Evolutionary conservation across 2,888 invertebrate species (phyloP), one percentile per base, ranked within the genome.

Genomic region (Colostygia pectinataria): DNA sequence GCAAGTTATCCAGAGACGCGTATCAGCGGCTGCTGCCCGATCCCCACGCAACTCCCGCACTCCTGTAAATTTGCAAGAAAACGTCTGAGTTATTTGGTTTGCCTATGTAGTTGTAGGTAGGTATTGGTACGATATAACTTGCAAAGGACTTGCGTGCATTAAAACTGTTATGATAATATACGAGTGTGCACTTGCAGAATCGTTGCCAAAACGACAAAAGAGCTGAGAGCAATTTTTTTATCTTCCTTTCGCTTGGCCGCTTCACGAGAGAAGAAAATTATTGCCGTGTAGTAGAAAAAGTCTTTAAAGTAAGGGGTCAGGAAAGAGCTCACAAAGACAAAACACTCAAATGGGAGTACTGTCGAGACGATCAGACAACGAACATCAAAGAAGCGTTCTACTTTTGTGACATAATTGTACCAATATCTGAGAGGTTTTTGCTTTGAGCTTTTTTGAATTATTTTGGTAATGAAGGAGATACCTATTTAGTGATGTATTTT

Each of bases 221-320:
- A 72, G 79, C 79, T 79, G 78, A 78, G 61, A 64, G 73, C 70
- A 75, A 74, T 76, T 77, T 80, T 83, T 84, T 84, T 84, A 83
- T 83, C 82, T 82, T 69, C 61, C 72, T 67, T 79, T 80, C 83
- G 80, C 79, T 80, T 81, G 78, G 78, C 52, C 75, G 83, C 74
- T 52, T 69, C 68, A 63, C 65, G 68, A 77, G 77, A 70, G 68
- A 74, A 79, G 77, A 77, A 83, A 84, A 81, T 82, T 83, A 83
- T 83, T 78, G 72, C 74, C 69, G 59, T 14, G 15, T 67, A 72
- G 73, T 67, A 71, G 72, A 71, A 76, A 56, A 80, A 78, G 77
- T 72, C 74, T 75, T 75, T 72, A 65, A 71, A 71, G 71, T 63
- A 68, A 68, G 24, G 70, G 76, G 78, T 75, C 79, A 79, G 69